phyloP scores from a whole-genome alignment of 2,888 invertebrate genomes.

The Eristalis intricaria region DNA sequence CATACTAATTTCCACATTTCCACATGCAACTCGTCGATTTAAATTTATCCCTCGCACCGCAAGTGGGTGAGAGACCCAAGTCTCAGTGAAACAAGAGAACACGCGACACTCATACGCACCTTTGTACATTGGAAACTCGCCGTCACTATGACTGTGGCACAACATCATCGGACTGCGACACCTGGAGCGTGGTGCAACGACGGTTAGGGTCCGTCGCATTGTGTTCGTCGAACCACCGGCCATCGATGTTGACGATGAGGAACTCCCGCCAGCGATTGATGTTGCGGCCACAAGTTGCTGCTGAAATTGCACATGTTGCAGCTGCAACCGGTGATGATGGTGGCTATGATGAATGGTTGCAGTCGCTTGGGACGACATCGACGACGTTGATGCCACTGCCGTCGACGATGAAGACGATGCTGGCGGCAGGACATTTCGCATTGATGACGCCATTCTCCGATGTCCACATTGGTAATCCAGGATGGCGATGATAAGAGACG shows the following conservation, averaged over 20 bases:
- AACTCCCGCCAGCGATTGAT: conserved; percentile 81
- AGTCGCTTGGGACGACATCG: conserved; percentile 51
- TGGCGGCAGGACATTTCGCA: conserved; percentile 60
- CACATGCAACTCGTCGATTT: not conserved
- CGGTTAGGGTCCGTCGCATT: conserved; percentile 56
- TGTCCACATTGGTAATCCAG: conserved; percentile 68
- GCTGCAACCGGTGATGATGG: conserved; percentile 68
- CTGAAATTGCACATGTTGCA: conserved; percentile 71
- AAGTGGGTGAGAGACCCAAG: too few species aligned
- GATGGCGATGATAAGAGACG: conserved; percentile 42
- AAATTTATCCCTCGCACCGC: too few species aligned
- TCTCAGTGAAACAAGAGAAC: not conserved
- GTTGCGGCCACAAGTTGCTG: conserved; percentile 77
- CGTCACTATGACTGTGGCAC: conserved; percentile 92
- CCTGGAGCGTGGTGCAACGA: conserved; percentile 82
- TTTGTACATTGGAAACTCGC: conserved; percentile 92
- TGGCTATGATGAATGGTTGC: conserved; percentile 72
- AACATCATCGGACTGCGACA: conserved; percentile 90
- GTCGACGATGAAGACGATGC: conserved; percentile 75
- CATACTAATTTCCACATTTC: conserved; percentile 38
- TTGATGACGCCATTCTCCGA: conserved; percentile 67
- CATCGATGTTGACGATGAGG: conserved; percentile 75
- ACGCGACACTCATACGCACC: conserved; percentile 82
- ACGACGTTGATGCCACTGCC: conserved; percentile 73
- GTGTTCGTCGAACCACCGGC: conserved; percentile 75